Percentiles rank a stretch among this genome's conserved stretches.
Evolutionary conservation across 2,888 invertebrate species (phyloP).

Genomic region (Drosophila rellima): DNA sequence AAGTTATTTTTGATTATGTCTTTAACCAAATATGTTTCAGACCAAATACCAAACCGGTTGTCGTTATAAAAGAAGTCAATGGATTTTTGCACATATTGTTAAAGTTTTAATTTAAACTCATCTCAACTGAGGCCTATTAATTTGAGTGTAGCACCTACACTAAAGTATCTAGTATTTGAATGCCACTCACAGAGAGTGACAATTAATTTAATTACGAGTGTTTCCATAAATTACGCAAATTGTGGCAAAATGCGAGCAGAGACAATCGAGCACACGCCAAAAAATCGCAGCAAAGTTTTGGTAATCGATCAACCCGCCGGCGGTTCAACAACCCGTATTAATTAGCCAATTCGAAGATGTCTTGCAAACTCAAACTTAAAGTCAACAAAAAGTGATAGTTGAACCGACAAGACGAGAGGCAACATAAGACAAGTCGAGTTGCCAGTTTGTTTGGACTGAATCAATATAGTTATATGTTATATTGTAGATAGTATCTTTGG

Average conservation of each 20-base stretch:
- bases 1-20: constrained; percentile 14
- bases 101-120: background rate
- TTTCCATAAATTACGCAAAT: constrained; percentile 53
- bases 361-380: constrained; percentile 42
- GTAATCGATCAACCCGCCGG: constrained; percentile 65
- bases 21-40: constrained; percentile 7
- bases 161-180: background rate
- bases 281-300: constrained; percentile 30
- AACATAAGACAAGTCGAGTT: constrained; percentile 14
- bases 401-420: constrained; percentile 33
- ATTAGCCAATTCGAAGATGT: constrained; percentile 48
- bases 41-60: constrained; percentile 42
- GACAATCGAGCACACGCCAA: constrained; percentile 57
- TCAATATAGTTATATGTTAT: constrained; percentile 11
- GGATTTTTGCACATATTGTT: constrained; percentile 39
- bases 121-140: constrained; percentile 32
- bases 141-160: constrained; percentile 20
- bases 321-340: constrained; percentile 75
- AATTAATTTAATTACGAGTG: constrained; percentile 55
- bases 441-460: constrained; percentile 18
- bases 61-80: constrained; percentile 17
- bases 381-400: constrained; percentile 70
- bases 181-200: constrained; percentile 26
- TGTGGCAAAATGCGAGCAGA: constrained; percentile 56
- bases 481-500: constrained; percentile 1